A percentile compares a stretch with the other conserved stretches of the same genome.
phyloP scores from a whole-genome alignment of 1,140 invertebrate genomes.

The Zophobas morio region DNA sequence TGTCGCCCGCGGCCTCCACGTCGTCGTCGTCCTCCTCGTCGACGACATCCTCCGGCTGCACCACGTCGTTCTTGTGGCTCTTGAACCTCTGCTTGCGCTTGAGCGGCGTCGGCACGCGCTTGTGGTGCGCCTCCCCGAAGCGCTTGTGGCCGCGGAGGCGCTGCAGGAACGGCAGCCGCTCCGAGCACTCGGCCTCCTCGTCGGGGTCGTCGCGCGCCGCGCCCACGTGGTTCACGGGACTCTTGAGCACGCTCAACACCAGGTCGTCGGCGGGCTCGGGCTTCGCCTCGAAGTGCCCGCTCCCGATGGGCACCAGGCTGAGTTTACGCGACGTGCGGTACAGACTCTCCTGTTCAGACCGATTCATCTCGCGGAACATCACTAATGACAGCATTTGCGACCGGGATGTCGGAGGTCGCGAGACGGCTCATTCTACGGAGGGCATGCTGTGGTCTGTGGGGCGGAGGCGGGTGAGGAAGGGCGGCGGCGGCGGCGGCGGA shows the following conservation, averaged over 20 bases:
- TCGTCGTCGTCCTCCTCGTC: slow-evolving; percentile 65
- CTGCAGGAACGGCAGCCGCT: slow-evolving; percentile 70
- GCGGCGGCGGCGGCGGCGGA: too few species aligned
- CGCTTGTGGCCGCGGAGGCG: slow-evolving; percentile 67
- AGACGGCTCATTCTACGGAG: background rate
- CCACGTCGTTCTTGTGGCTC: slow-evolving; percentile 62
- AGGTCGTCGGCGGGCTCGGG: slow-evolving; percentile 68
- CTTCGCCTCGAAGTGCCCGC: background rate
- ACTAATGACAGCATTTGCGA: slow-evolving; percentile 64
- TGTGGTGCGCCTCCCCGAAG: slow-evolving; percentile 73
- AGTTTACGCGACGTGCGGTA: slow-evolving; percentile 74
- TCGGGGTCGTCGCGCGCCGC: slow-evolving; percentile 49
- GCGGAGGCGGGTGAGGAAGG: background rate
- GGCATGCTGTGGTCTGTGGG: background rate
- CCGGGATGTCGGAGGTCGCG: slow-evolving; percentile 47
- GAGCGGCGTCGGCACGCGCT: slow-evolving; percentile 74
- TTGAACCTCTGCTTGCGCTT: slow-evolving; percentile 69
- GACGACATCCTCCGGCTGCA: slow-evolving; percentile 61
- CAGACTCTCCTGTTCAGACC: slow-evolving; percentile 74
- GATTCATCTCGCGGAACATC: slow-evolving; percentile 72
- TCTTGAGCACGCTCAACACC: slow-evolving; percentile 74
- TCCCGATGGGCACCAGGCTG: slow-evolving; percentile 66
- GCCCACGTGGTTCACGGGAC: slow-evolving; percentile 70
- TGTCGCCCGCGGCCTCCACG: slow-evolving; percentile 63
- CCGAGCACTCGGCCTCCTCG: slow-evolving; percentile 67